A percentile compares a stretch with the other conserved stretches of the same genome.
These are phyloP conservation scores for Ploceus nigricollis DNA, from an alignment of 2,113 vertebrate species.

Conservation along the genomic window DNA sequence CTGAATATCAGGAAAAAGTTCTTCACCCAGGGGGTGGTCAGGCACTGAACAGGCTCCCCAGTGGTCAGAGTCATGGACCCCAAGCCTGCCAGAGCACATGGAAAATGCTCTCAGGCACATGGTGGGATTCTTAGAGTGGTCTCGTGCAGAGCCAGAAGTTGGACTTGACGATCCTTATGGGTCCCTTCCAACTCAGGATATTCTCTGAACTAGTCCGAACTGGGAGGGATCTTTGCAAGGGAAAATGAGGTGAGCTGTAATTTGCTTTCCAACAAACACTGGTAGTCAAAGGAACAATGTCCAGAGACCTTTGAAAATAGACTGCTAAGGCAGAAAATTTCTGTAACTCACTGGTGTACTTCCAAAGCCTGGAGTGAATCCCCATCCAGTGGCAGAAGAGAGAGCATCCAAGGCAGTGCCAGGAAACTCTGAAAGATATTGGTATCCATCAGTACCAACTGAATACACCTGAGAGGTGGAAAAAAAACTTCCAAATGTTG, in stretches of 20 bases:
- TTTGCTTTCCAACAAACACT: background rate
- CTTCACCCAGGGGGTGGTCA: background rate
- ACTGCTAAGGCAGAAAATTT: background rate
- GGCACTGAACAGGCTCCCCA: background rate
- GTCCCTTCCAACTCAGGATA: background rate
- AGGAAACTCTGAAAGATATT: background rate
- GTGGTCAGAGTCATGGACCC: too few species aligned
- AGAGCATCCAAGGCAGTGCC: background rate
- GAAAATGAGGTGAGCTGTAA: background rate
- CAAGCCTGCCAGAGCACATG: background rate
- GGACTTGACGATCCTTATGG: background rate
- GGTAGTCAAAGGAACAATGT: background rate
- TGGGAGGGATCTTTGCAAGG: background rate
- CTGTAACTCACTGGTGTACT: background rate
- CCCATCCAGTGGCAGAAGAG: background rate
- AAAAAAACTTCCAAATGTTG: background rate
- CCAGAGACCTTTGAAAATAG: background rate
- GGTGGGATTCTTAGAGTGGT: background rate
- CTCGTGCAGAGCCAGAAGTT: background rate
- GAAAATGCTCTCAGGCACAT: background rate
- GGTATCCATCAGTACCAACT: background rate
- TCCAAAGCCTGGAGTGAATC: background rate
- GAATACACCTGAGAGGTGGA: background rate
- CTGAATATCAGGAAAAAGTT: background rate
- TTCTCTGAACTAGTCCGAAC: background rate